Evolutionary conservation across 2,113 vertebrate species (phyloP), one percentile per base, ranked within the genome.

Genomic region (Athene noctua): DNA sequence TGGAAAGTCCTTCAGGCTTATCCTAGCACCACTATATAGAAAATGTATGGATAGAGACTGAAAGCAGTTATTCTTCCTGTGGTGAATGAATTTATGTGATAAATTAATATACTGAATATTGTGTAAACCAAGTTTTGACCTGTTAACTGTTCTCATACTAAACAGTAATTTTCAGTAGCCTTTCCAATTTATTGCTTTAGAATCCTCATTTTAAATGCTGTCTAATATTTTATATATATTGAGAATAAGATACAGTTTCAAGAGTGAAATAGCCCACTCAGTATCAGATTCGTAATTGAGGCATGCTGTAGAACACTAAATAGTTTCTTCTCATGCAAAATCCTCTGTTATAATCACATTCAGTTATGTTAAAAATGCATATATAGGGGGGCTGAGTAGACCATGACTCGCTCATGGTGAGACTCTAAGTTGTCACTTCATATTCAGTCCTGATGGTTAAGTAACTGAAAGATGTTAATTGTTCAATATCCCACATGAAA

Each of bases 391-490:
- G 34, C 25, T 72, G 80, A 71, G 59, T 54, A 73, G 59, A 59
- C 42, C 46, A 59, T 58, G 63, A 62, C 58, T 90, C 1, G 8
- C 32, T 93, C 42, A 30, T 83, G 42, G 79, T 70, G 63, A 88
- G 25, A 65, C 54, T 81, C 26, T 52, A 46, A 68, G 66, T 73
- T 92, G 66, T 91, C 55, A 40, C 22, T 94, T 93, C 63, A 11
- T 70, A 90, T 94, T 94, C 80, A 88, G 81, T 67, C 23, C 88
- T 80, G 59, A 66, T 86, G 55, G 22, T 68, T 10, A 94, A 91
- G 47, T 19, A 14, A 77, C 88, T 96, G 88, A 96, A 88, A 94
- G 72, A 93, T 55, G 59, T 73, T 95, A 93, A 95, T 92, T 94
- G 88, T 93, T 88, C 55, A 22, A 36, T 88, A 88, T 80, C 85